Base-by-base conservation (phyloP, 2,797 vertebrate species). In the Rhinichthys osculus region DNA sequence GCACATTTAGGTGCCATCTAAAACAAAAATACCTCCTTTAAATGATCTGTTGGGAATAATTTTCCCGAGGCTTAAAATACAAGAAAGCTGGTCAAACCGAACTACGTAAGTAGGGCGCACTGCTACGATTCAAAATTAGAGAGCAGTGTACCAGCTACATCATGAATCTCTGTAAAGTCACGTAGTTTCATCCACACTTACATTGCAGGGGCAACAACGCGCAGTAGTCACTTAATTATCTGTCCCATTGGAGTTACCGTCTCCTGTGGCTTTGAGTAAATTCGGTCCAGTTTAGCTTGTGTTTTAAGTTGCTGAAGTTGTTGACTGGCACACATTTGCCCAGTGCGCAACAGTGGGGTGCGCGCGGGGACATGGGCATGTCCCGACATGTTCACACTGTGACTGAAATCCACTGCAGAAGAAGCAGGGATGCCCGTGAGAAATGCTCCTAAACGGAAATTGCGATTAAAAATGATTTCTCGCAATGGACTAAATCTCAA, bases 41-140 rank as follows among this genome's bases (percentile, higher is more conserved):
- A 79, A 83, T 21, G 10, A 64, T 71, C 76, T 83, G 40, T 47
- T 47, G 67, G 80, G 69, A 87, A 62, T 82, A 59, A 59, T 78
- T 23, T 52, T 54, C 67, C 52, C 27, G 50, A 69, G 27, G 40
- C 47, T 67, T 85, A 35, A n/a, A 71, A 71, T 38, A 23, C 38
- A 62, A 52, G 44, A 64, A 78, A 70, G 7, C 57, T 80, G 70
- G 21, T 80, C 16, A 30, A 73, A 54, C 3, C 64, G 42, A 80
- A 27, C 27, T 50, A 50, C 47, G 14, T 79, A 85, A 85, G 78
- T 67, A 85, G 57, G 57, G 42, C 84, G 70, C 44, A 54, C 16
- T n/a, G 76, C 35, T 42, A 67, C 14, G 19, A 44, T 76, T 35
- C 66, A 38, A 16, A 70, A 50, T 30, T 16, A 52, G 44, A 69